These are phyloP conservation scores for Platycnemis pennipes DNA, from an alignment of 2,888 invertebrate genomes.

Conservation along the genomic window DNA sequence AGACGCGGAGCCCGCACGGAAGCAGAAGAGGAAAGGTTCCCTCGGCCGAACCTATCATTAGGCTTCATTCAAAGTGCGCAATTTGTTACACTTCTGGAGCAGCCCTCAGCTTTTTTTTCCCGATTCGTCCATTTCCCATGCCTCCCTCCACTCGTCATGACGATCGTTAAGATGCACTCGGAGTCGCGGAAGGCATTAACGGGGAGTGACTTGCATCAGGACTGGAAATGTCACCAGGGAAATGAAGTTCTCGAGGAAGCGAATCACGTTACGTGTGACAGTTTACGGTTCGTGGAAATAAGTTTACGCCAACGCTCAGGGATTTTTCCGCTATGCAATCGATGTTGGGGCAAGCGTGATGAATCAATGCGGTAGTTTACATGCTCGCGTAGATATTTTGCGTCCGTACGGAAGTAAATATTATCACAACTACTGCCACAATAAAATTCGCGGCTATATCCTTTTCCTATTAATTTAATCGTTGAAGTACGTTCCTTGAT, in stretches of 20 bases:
- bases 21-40: background rate
- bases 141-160: background rate
- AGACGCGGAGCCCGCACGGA: background rate
- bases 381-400: too few species aligned
- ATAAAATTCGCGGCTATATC: too few species aligned
- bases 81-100: background rate
- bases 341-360: too few species aligned
- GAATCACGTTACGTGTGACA: background rate
- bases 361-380: too few species aligned
- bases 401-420: too few species aligned
- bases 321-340: too few species aligned
- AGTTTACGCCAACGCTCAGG: too few species aligned
- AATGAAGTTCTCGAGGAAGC: background rate
- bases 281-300: too few species aligned
- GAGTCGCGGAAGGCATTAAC: background rate
- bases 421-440: too few species aligned
- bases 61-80: background rate
- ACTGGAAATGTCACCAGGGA: background rate
- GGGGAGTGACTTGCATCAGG: background rate
- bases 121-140: background rate
- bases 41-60: background rate
- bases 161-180: background rate
- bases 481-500: too few species aligned
- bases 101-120: background rate
- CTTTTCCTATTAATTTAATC: too few species aligned